A percentile compares a stretch with the other conserved stretches of the same genome.
Conservation (phyloP, 2,797 vertebrate species). For the Sebastes minor region DNA sequence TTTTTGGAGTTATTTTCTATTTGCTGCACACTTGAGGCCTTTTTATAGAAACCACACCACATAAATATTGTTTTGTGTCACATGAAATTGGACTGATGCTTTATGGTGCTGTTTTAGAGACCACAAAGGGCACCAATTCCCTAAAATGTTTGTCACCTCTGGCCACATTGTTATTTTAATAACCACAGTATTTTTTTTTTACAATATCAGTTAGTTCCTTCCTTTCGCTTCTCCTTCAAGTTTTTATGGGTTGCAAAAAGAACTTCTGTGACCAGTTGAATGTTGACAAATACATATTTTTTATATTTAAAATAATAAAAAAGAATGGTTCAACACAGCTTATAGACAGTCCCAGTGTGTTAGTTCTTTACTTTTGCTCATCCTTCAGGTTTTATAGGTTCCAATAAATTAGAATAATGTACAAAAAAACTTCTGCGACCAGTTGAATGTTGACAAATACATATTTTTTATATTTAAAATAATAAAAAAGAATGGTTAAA, state of each 20-base stretch:
- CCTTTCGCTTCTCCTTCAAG: background rate
- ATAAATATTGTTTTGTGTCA: background rate
- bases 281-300: background rate
- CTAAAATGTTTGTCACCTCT: constrained; percentile 12
- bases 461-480: background rate
- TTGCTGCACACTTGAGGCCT: background rate
- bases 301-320: too few species aligned
- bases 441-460: constrained; percentile 5
- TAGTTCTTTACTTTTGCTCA: background rate
- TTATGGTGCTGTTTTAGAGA: background rate
- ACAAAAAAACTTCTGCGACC: background rate
- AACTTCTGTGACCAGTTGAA: constrained; percentile 14
- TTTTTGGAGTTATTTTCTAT: background rate
- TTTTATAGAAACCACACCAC: background rate
- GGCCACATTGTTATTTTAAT: background rate
- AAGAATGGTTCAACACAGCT: too few species aligned
- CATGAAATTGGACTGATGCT: background rate
- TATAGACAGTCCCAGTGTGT: background rate
- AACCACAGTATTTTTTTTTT: background rate
- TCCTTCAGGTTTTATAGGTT: background rate
- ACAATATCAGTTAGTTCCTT: background rate
- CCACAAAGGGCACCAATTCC: constrained; percentile 48
- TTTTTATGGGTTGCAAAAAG: background rate
- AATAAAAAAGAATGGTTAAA: too few species aligned
- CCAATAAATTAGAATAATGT: background rate